Conservation (phyloP, 2,113 vertebrate genomes). For the Elanoides forficatus region DNA sequence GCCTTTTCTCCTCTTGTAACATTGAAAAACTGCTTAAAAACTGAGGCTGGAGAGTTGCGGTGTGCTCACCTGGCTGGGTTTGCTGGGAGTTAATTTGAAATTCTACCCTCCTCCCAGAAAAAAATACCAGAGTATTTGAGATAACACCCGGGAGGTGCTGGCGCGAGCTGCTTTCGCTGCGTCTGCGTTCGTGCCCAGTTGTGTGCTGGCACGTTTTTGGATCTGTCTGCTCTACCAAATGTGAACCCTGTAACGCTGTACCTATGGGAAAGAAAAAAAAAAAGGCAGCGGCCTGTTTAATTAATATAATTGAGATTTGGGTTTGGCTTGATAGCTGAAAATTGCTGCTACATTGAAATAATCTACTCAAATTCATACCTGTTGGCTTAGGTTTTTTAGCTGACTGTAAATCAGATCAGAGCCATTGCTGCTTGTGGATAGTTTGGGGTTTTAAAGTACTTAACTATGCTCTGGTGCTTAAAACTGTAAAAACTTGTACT, state of each 20-base stretch:
- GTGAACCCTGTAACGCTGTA: accelerated
- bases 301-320: not conserved
- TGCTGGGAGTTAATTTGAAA: not conserved
- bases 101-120: not conserved
- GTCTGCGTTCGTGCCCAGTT: accelerated
- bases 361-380: not conserved
- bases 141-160: not conserved
- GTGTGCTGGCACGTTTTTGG: not conserved
- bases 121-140: not conserved
- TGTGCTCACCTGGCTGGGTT: not conserved
- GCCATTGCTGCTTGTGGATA: accelerated
- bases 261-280: not conserved
- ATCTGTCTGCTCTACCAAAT: not conserved
- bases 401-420: not conserved
- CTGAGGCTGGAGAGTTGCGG: accelerated
- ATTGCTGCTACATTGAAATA: not conserved
- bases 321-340: not conserved
- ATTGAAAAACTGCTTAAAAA: not conserved
- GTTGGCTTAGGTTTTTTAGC: not conserved
- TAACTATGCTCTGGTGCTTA: accelerated
- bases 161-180: not conserved
- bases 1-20: not conserved
- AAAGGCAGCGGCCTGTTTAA: not conserved
- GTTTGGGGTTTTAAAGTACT: not conserved
- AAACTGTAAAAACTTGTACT: not conserved